Percentiles rank a stretch among this genome's conserved stretches.
phyloP scores from a whole-genome alignment of 2,888 invertebrate species.

The Beris chalybata region DNA sequence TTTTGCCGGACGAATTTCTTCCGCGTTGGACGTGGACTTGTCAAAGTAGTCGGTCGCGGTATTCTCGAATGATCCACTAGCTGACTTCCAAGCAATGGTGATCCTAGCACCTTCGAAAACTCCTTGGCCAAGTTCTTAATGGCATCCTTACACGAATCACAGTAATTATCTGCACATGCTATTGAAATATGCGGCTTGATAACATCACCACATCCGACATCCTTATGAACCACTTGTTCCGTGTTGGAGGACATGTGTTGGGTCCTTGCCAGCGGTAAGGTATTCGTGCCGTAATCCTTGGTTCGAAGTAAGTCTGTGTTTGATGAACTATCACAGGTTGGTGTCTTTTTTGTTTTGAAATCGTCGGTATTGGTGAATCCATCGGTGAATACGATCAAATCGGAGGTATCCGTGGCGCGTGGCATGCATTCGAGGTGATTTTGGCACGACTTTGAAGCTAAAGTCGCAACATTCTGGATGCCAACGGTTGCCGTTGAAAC shows the following conservation, averaged over 20 bases:
- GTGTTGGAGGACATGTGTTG: constrained; percentile 51
- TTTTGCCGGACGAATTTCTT: constrained; percentile 52
- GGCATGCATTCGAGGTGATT: constrained; percentile 43
- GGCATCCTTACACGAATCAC: constrained; percentile 64
- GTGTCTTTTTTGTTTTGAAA: background rate
- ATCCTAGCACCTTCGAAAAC: constrained; percentile 46
- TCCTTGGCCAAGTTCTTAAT: constrained; percentile 60
- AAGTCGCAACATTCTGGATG: constrained; percentile 46
- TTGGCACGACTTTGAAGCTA: constrained; percentile 46
- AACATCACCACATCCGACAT: constrained; percentile 60
- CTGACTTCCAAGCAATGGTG: constrained; percentile 12
- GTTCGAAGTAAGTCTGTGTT: constrained; percentile 45
- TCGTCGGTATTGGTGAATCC: constrained; percentile 47
- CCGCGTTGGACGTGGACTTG: constrained; percentile 52
- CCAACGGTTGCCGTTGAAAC: constrained; percentile 44
- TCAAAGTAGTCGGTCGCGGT: constrained; percentile 52
- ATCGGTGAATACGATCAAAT: constrained; percentile 47
- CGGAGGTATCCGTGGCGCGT: constrained; percentile 56
- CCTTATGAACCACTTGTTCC: constrained; percentile 55
- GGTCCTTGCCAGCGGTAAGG: constrained; percentile 42
- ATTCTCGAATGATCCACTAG: constrained; percentile 44
- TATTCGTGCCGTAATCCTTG: constrained; percentile 44
- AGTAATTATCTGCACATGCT: constrained; percentile 60
- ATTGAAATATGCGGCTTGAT: constrained; percentile 58
- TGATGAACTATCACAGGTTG: constrained; percentile 42